phyloP scores from a whole-genome alignment of 30 jellyfish, hydroid and myxozoan genomes.

The Phacellophora camtschatica region DNA sequence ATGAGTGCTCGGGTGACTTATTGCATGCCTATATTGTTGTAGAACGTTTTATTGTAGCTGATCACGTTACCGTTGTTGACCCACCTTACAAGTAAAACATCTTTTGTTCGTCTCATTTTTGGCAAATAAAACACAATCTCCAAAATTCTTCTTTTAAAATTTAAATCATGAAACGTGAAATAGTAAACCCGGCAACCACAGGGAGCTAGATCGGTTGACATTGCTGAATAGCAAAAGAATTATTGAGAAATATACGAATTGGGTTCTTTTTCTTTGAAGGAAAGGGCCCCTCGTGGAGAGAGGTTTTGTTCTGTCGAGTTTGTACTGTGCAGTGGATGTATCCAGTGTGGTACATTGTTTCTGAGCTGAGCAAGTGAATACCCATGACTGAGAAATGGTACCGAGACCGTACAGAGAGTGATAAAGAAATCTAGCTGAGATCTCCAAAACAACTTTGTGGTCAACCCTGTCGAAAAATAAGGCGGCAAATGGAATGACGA shows the following conservation, averaged over 20 bases:
- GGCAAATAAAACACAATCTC: neutral
- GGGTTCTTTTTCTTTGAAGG: neutral
- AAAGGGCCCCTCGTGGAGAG: neutral
- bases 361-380: conserved; percentile 7
- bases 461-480: neutral
- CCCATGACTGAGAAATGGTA: conserved; percentile 35
- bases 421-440: conserved; percentile 58
- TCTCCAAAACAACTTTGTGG: neutral
- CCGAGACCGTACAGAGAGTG: neutral
- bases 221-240: neutral
- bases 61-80: neutral
- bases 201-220: neutral
- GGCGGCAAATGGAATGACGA: conserved; percentile 9
- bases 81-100: neutral
- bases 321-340: neutral
- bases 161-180: neutral
- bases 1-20: too few species aligned
- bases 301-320: neutral
- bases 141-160: neutral
- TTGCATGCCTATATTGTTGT: too few species aligned
- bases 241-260: neutral
- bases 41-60: too few species aligned
- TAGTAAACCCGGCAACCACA: neutral
- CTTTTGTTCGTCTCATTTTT: neutral
- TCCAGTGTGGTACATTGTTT: conserved; percentile 14